phyloP scores from a whole-genome alignment of 2,797 vertebrate genomes.

The Hybognathus amarus region DNA sequence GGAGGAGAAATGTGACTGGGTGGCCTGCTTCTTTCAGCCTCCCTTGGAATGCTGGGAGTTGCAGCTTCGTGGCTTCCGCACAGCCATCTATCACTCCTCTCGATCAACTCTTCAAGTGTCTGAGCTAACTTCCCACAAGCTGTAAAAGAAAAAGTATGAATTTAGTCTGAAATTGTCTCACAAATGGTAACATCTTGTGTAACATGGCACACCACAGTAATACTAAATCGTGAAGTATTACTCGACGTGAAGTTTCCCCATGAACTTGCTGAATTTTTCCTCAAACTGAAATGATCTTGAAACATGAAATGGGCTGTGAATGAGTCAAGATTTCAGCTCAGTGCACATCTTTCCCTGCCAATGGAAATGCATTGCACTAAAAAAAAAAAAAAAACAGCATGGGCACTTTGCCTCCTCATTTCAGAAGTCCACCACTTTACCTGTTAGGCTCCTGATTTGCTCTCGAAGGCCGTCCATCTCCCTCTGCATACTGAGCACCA shows the following conservation, averaged over 20 bases:
- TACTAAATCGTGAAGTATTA: constrained; percentile 12
- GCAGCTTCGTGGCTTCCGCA: constrained; percentile 36
- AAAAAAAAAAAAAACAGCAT: background rate
- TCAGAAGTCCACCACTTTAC: constrained; percentile 31
- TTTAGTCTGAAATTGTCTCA: background rate
- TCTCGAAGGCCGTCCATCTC: constrained; percentile 65
- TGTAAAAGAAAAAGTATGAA: constrained; percentile 39
- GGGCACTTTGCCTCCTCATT: background rate
- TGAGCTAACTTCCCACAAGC: constrained; percentile 64
- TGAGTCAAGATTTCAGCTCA: background rate
- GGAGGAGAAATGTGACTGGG: constrained; percentile 14
- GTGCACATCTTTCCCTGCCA: background rate
- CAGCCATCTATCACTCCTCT: constrained; percentile 62
- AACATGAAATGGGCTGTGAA: constrained; percentile 26
- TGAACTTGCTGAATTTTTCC: constrained; percentile 3
- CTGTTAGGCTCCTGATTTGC: constrained; percentile 66
- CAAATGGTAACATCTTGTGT: constrained; percentile 18
- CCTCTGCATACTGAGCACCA: constrained; percentile 67
- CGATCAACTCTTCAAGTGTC: constrained; percentile 62
- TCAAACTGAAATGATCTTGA: constrained; percentile 25
- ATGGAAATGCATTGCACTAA: background rate
- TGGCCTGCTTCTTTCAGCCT: constrained; percentile 37
- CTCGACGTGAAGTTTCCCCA: background rate
- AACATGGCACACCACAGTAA: constrained; percentile 19
- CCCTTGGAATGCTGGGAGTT: constrained; percentile 41